Conservation (phyloP, 2,888 invertebrate genomes). For the Octodonta nipae region DNA sequence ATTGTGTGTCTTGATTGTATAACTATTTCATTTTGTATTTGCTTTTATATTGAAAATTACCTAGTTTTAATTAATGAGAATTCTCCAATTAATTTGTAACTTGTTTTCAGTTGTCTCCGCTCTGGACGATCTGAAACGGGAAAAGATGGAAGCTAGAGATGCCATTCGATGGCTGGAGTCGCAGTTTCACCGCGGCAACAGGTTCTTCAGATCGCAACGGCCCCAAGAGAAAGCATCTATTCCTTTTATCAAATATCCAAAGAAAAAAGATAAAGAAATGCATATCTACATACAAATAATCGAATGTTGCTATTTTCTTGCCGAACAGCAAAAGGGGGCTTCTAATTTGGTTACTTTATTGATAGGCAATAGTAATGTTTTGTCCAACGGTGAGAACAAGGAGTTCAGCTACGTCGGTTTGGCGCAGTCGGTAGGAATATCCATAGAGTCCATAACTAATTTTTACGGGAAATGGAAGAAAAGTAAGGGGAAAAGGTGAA, state of each 20-base stretch:
- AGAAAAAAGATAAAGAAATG: constrained; percentile 58
- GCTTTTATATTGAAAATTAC: too few species aligned
- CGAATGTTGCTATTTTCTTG: constrained; percentile 70
- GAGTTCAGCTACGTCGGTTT: constrained; percentile 66
- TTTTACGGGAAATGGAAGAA: constrained; percentile 81
- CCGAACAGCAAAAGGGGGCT: constrained; percentile 42
- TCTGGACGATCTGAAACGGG: constrained; percentile 76
- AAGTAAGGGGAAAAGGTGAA: constrained; percentile 51
- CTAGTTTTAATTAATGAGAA: too few species aligned
- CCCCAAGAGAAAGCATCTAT: constrained; percentile 65
- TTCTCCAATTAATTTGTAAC: background rate
- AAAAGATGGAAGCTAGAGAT: constrained; percentile 71
- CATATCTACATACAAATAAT: constrained; percentile 68
- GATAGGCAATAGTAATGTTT: constrained; percentile 44
- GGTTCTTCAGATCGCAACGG: constrained; percentile 76
- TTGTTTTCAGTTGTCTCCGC: constrained; percentile 65
- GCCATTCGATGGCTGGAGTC: constrained; percentile 87
- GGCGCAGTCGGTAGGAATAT: constrained; percentile 66
- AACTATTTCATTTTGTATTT: too few species aligned
- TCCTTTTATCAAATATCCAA: constrained; percentile 61
- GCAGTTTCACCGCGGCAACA: constrained; percentile 74
- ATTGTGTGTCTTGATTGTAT: too few species aligned
- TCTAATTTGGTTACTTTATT: constrained; percentile 62
- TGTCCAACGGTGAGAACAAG: constrained; percentile 38
- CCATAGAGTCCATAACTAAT: constrained; percentile 65